Conservation (phyloP, 2,797 vertebrate genomes). For the Melanotaenia parkinsoni region DNA sequence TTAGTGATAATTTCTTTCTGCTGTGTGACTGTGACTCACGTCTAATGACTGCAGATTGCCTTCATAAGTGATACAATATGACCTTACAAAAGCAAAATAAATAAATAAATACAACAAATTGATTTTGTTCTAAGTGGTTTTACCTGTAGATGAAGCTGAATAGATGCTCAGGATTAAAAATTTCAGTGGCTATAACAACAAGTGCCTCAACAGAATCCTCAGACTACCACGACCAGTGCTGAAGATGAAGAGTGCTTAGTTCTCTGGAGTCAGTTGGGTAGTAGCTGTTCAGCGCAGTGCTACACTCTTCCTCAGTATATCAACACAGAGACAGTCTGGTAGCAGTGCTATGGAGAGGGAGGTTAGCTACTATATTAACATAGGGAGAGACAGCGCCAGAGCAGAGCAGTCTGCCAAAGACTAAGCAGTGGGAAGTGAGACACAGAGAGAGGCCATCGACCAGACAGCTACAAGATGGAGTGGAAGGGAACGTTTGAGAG, state of each 20-base stretch:
- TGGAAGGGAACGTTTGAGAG: constrained; percentile 78
- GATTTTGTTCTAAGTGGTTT: constrained; percentile 12
- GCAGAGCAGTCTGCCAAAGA: constrained; percentile 73
- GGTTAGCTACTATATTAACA: constrained; percentile 81
- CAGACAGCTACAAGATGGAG: constrained; percentile 82
- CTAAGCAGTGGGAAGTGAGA: constrained; percentile 70
- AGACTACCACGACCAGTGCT: constrained; percentile 27
- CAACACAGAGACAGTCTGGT: constrained; percentile 73
- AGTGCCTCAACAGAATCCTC: constrained; percentile 23
- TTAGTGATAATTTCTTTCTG: constrained; percentile 72
- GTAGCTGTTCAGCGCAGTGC: constrained; percentile 65
- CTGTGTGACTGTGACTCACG: constrained; percentile 61
- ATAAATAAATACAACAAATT: constrained; percentile 7
- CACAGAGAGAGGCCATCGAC: constrained; percentile 74
- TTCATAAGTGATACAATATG: constrained; percentile 29
- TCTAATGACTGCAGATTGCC: constrained; percentile 47
- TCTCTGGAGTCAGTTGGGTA: constrained; percentile 71
- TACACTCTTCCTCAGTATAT: constrained; percentile 73
- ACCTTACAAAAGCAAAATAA: constrained; percentile 44
- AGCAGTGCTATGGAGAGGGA: constrained; percentile 74
- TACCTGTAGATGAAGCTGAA: constrained; percentile 17
- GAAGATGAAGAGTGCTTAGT: constrained; percentile 64
- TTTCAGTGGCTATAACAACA: constrained; percentile 8
- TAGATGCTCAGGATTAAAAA: neutral
- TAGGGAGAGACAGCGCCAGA: constrained; percentile 78